Evolutionary conservation across 2,113 vertebrate genomes (phyloP), one percentile per base, ranked within the genome.

Genomic region (Oceanodroma tethys): DNA sequence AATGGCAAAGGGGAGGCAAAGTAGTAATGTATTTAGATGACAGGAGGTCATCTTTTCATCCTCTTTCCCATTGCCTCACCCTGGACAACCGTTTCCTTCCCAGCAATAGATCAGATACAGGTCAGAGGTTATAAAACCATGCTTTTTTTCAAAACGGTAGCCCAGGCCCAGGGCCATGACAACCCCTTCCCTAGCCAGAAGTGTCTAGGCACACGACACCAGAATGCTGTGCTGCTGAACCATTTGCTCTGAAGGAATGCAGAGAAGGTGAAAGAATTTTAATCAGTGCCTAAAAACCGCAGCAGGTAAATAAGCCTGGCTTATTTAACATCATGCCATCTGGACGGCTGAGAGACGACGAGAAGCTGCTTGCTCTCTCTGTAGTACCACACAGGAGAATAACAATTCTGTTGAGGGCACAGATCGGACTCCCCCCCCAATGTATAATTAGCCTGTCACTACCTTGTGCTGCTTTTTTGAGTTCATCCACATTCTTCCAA

Each of bases 171-270:
- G 59, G 80, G 48, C 86, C 30, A 25, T 14, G 45, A 86, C 45
- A 94, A 73, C 32, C 25, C 32, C 10, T 79, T 82, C n/a, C 50
- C 42, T 60, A 79, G 58, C 16, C 43, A 52, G 36, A 86, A 86
- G 32, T 22, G 58, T 56, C 52, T 48, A 68, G 73, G 80, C 58
- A 88, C 21, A 23, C 30, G 16, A 55, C 60, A 68, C 23, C 73
- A 91, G 40, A 83, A 94, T 20, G 18, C 70, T 65, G 60, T 40
- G 76, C 60, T 91, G 80, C 70, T 48, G 56, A 91, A 84, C 52
- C 81, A 68, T 80, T 68, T 82, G 66, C n/a, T 93, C 63, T 85
- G 71, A 81, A 89, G 62, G 34, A 97, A 93, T 40, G 70, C 73
- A 91, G 81, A 85, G 65, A 73, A 2, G 3, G 62, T 62, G 45